phyloP scores from a whole-genome alignment of 35 echinoderm and acorn worm species.

The Eucidaris tribuloides region DNA sequence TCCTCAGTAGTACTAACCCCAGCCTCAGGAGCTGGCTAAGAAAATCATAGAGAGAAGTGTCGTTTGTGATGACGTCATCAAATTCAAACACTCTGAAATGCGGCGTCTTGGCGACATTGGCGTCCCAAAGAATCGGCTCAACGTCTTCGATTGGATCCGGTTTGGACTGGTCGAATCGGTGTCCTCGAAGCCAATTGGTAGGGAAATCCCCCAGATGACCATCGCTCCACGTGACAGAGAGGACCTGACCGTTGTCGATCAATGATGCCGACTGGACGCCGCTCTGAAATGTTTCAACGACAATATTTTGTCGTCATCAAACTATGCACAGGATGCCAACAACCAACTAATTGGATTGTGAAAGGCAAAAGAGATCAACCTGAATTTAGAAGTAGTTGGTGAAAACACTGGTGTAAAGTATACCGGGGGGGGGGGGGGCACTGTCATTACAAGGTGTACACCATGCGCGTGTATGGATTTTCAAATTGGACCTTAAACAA shows the following conservation, averaged over 20 bases:
- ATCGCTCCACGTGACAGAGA: constrained; percentile 20
- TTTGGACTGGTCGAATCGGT: constrained; percentile 11
- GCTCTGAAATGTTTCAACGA: too few relatives aligned
- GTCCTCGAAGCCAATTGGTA: constrained; percentile 1
- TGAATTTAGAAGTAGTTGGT: too few relatives aligned
- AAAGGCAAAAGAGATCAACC: too few relatives aligned
- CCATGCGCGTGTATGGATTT: too few relatives aligned
- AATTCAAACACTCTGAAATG: constrained; percentile 49
- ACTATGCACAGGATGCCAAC: too few relatives aligned
- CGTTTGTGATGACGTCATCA: constrained; percentile 33
- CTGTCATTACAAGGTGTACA: too few relatives aligned
- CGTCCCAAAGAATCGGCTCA: constrained; percentile 9
- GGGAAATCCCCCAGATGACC: constrained; percentile 27
- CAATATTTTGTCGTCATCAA: too few relatives aligned
- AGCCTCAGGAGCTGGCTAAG: constrained; percentile 6
- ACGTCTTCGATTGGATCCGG: background rate
- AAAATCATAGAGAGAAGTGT: constrained; percentile 47
- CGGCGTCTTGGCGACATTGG: background rate
- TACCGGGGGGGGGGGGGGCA: too few relatives aligned
- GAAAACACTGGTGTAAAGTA: too few relatives aligned
- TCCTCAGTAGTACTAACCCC: constrained; percentile 56
- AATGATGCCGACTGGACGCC: background rate
- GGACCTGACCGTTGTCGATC: background rate
- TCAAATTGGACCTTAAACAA: too few relatives aligned
- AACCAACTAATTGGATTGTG: too few relatives aligned